phyloP scores from a whole-genome alignment of 2,113 vertebrate genomes.

The Nothocercus julius region DNA sequence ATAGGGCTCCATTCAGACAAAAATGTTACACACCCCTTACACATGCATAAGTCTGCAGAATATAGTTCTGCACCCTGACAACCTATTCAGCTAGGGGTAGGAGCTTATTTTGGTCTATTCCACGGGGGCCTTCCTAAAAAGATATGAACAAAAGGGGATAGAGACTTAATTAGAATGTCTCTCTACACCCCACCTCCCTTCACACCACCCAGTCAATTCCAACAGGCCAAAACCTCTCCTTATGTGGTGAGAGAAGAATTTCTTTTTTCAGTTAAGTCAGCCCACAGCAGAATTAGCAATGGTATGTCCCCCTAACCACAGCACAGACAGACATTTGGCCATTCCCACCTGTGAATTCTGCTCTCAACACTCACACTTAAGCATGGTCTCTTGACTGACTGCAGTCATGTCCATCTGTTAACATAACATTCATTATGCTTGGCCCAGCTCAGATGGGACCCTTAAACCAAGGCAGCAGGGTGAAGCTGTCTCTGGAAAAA shows the following conservation, averaged over 20 bases:
- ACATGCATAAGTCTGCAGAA: conserved; percentile 76
- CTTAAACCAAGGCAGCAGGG: not conserved
- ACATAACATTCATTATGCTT: conserved; percentile 24
- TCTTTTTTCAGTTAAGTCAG: conserved; percentile 61
- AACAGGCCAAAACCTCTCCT: conserved; percentile 59
- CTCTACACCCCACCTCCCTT: conserved; percentile 55
- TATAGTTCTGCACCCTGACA: conserved; percentile 75
- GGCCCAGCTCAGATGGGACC: conserved; percentile 24
- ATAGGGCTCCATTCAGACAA: conserved; percentile 84
- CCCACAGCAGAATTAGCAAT: conserved; percentile 66
- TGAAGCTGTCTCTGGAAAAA: not conserved
- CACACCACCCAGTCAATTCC: conserved; percentile 65
- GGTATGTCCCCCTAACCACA: conserved; percentile 67
- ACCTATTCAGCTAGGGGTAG: conserved; percentile 64
- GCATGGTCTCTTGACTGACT: not conserved
- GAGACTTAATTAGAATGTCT: conserved; percentile 71
- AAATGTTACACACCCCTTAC: conserved; percentile 79
- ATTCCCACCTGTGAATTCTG: conserved; percentile 67
- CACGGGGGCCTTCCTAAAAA: conserved; percentile 64
- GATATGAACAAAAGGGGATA: conserved; percentile 69
- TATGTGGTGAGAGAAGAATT: conserved; percentile 59
- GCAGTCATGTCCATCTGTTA: conserved; percentile 26
- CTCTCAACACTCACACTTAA: conserved; percentile 42
- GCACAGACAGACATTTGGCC: conserved; percentile 62
- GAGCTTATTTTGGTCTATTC: conserved; percentile 71